phyloP scores from a whole-genome alignment of 2,888 invertebrate genomes.

The Noctua fimbriata region DNA sequence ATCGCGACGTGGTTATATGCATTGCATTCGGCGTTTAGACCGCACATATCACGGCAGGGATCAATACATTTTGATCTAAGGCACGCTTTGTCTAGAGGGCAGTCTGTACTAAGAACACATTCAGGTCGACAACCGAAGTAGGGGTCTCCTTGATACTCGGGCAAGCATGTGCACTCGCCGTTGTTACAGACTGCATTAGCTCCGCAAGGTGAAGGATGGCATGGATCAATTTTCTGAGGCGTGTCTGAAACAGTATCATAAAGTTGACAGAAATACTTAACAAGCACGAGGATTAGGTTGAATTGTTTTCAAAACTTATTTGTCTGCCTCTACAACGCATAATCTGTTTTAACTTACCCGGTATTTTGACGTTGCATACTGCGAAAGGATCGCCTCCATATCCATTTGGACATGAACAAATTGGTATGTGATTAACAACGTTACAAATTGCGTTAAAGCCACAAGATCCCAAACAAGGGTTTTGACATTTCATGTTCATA shows the following conservation, averaged over 20 bases:
- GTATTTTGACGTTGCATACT: conserved; percentile 90
- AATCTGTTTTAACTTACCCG: conserved; percentile 74
- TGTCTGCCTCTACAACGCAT: neutral
- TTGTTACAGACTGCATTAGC: conserved; percentile 93
- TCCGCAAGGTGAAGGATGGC: conserved; percentile 95
- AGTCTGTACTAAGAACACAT: conserved; percentile 95
- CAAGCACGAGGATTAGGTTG: neutral
- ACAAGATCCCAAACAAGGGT: conserved; percentile 95
- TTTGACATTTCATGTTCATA: conserved; percentile 93
- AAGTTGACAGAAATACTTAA: conserved; percentile 13
- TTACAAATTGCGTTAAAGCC: conserved; percentile 93
- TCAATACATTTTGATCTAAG: conserved; percentile 95
- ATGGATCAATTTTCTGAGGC: conserved; percentile 90
- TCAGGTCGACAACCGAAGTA: conserved; percentile 94
- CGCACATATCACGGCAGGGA: conserved; percentile 96
- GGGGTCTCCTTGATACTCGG: conserved; percentile 95
- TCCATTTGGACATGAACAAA: conserved; percentile 92
- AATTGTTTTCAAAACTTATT: neutral
- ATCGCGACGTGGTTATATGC: conserved; percentile 93
- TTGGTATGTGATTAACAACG: conserved; percentile 94
- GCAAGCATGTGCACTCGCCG: conserved; percentile 93
- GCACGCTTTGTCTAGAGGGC: conserved; percentile 94
- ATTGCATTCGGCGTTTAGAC: conserved; percentile 93
- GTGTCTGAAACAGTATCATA: conserved; percentile 74
- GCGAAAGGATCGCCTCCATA: conserved; percentile 94